Evolutionary conservation across 23 tunicate genomes (phyloP).

Genomic region (Aplidium turbinatum): DNA sequence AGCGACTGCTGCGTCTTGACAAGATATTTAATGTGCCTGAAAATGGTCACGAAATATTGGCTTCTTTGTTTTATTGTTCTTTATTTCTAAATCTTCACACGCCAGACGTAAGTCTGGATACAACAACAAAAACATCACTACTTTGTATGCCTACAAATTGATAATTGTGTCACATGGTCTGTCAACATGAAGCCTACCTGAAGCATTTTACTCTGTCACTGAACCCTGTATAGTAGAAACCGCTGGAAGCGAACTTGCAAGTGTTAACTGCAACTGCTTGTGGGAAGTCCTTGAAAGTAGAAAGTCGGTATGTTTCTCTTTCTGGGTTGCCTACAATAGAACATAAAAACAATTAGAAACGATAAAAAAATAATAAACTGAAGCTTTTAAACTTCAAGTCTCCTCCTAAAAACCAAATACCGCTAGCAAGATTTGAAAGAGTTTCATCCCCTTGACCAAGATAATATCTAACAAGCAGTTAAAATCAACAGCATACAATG

Average conservation of each 20-base stretch:
- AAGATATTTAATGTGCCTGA: too few species aligned
- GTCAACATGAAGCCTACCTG: constrained; percentile 8
- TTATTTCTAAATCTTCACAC: too few species aligned
- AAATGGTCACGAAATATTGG: too few species aligned
- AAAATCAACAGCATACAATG: too few species aligned
- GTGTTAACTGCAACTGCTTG: constrained; percentile 22
- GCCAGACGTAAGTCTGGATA: too few species aligned
- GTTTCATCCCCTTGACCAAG: too few species aligned
- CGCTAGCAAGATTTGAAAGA: too few species aligned
- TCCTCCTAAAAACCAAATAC: too few species aligned
- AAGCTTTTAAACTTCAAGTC: background rate
- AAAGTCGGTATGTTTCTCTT: constrained; percentile 38
- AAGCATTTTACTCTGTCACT: constrained; percentile 57
- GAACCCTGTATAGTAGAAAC: constrained; percentile 52
- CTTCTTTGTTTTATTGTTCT: too few species aligned
- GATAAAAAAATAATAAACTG: background rate
- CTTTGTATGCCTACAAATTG: background rate
- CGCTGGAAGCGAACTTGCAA: constrained; percentile 25
- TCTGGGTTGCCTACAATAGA: constrained; percentile 20
- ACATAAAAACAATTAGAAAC: background rate
- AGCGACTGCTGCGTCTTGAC: background rate
- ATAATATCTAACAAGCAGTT: too few species aligned
- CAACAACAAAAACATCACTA: too few species aligned
- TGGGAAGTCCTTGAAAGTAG: constrained; percentile 22
- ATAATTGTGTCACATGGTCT: background rate